A percentile compares a stretch with the other conserved stretches of the same genome.
These are phyloP conservation scores for Intellagama lesueurii DNA, from an alignment of 2,797 vertebrate genomes.

Conservation along the genomic window DNA sequence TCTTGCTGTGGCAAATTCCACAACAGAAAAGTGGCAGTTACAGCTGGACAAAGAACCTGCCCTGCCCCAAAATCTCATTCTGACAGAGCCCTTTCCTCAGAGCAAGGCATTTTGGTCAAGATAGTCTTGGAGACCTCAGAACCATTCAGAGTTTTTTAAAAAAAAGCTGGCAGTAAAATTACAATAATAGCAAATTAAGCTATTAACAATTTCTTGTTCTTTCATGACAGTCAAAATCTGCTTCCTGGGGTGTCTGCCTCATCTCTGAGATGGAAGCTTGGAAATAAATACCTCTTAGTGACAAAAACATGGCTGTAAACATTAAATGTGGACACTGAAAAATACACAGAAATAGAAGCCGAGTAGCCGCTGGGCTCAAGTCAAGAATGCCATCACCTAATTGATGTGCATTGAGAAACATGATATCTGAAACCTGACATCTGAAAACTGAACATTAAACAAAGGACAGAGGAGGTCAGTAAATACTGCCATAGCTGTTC, in stretches of 20 bases:
- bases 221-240: no score
- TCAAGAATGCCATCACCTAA: background rate
- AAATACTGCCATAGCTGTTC: background rate
- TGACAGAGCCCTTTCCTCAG: background rate
- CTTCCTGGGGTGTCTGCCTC: background rate
- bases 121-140: background rate
- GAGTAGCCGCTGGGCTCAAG: background rate
- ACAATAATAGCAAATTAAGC: no score
- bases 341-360: background rate
- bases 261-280: no score
- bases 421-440: background rate
- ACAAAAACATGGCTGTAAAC: background rate
- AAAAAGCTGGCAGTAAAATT: no score
- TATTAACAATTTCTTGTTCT: no score
- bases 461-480: background rate
- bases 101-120: background rate
- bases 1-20: background rate
- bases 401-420: background rate
- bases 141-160: no score
- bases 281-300: background rate
- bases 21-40: background rate
- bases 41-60: background rate
- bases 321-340: background rate
- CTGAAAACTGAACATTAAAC: constrained; percentile 22
- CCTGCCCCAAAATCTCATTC: background rate